Percentiles rank a stretch among this genome's conserved stretches.
Evolutionary conservation across 2,888 invertebrate genomes (phyloP).

Genomic region (Campopleginae sp.): DNA sequence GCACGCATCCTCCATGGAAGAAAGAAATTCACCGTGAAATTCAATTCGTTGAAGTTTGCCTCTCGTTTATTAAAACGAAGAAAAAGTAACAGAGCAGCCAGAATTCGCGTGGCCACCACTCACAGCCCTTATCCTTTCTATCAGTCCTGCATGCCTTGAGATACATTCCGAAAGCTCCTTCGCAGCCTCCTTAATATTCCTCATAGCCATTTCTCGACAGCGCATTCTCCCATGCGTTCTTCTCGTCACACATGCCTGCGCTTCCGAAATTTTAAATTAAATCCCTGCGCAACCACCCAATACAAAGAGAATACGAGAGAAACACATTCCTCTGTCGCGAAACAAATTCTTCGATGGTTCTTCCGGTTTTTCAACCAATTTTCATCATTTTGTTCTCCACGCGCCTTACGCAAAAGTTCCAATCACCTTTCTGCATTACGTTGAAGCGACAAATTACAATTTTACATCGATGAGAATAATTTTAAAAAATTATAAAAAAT

Average conservation of each 20-base stretch:
- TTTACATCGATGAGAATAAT: too few species aligned
- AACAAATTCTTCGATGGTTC: neutral
- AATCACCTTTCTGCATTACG: too few species aligned
- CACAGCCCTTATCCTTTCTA: slow-evolving; percentile 34
- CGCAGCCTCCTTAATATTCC: slow-evolving; percentile 52
- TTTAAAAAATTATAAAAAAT: too few species aligned
- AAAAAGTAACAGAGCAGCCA: slow-evolving; percentile 11
- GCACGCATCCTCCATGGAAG: slow-evolving; percentile 70
- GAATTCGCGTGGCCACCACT: slow-evolving; percentile 59
- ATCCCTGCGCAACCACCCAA: slow-evolving; percentile 69
- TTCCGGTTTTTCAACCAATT: too few species aligned
- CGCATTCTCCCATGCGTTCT: slow-evolving; percentile 67
- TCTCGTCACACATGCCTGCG: slow-evolving; percentile 61
- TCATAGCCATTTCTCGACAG: slow-evolving; percentile 71
- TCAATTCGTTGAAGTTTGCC: slow-evolving; percentile 74
- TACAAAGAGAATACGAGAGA: slow-evolving; percentile 15
- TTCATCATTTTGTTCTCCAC: too few species aligned
- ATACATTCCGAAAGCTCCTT: slow-evolving; percentile 11
- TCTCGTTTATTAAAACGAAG: slow-evolving; percentile 16
- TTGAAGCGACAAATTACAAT: too few species aligned
- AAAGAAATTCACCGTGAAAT: slow-evolving; percentile 76
- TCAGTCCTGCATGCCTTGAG: slow-evolving; percentile 13
- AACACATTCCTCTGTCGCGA: slow-evolving; percentile 32
- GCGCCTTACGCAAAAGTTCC: too few species aligned
- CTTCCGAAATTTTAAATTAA: slow-evolving; percentile 81